Base-by-base conservation (phyloP, 2,797 vertebrate genomes). In the Cottoperca gobio region DNA sequence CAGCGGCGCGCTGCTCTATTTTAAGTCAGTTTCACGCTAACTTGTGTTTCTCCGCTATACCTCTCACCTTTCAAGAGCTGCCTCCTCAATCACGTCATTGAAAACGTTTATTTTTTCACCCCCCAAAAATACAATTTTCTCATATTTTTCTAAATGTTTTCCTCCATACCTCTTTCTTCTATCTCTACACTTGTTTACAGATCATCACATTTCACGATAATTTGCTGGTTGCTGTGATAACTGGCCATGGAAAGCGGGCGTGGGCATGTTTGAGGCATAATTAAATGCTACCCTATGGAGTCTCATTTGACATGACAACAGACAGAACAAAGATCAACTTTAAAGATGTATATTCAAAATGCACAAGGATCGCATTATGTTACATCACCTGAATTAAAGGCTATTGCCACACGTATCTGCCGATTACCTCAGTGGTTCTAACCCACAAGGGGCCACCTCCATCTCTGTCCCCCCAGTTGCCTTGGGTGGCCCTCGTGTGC, bases 191-290 rank as follows among this genome's bases (percentile, higher is more conserved):
- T 71, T 23, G 19, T 48, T 53, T 53, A 28, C 43, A 75, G 19
- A 42, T 50, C 40, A 61, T 76, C 43, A 76, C 68, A 82, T 77
- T 63, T 78, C 61, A 79, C 66, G 79, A 33, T 33, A 62, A 79
- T 85, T 81, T 23, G 40, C 49, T 81, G 67, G 86, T 92, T 92
- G 85, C 90, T 89, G 85, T 92, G 85, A 88, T 73, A 86, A 90
- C 89, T 52, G 74, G 43, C 55, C 70, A 77, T 13, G 53, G 35
- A 67, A 79, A 39, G 61, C 35, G 21, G 49, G 53, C 66, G 64
- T 76, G 65, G 60, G 70, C 65, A 78, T 81, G 79, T 86, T 75
- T 79, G 24, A 85, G 68, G 23, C 73, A 76, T 88, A 79, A 86
- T 89, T 89, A 88, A 89, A 90, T 82, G 70, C 84, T 54, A 73